Evolutionary conservation across 1,140 invertebrate genomes (phyloP), one percentile per base, ranked within the genome.

Genomic region (Diorhabda sublineata): DNA sequence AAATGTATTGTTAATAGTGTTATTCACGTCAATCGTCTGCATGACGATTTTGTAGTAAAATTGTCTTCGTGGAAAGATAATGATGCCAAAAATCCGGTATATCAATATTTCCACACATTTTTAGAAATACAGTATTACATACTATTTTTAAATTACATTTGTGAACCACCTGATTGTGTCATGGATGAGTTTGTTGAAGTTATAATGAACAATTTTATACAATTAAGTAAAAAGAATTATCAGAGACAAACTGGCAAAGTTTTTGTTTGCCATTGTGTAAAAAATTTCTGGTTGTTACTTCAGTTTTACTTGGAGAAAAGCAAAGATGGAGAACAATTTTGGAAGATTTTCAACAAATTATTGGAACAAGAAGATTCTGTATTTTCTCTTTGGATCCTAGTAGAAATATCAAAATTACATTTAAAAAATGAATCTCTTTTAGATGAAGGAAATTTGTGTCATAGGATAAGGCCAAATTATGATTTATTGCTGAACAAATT

Each of bases 21-120:
- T 7, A 45, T 76, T 6, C 60, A 69, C 26, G 42, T 72, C 6
- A 59, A 58, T 8, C 59, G 70, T 69, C 52, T 75, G 42, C 43
- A 70, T 45, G 66, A 75, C 3, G 65, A 67, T 56, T 45, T 75
- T 58, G 43, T 75, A 11, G 58, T 67, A n/a, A 76, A 75, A 66
- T 58, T 77, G 41, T 66, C 66, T 44, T 41, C 66, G 6, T 45
- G 65, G 9, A 59, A 45, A 65, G 47, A 56, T 58, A 70, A 56
- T 43, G 56, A 71, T 56, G 52, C 69, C 42, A 73, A 64, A 44
- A 66, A 66, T 58, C 70, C 71, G 5, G 57, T 76, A 44, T 74
- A 66, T 70, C 67, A 75, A 42, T 79, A 77, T 73, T 75, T 79
- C 59, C 78, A 79, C 63, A 66, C 69, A 57, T 74, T 74, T 61